Conservation (phyloP, 2,113 vertebrate genomes). For the Pygoscelis adeliae region DNA sequence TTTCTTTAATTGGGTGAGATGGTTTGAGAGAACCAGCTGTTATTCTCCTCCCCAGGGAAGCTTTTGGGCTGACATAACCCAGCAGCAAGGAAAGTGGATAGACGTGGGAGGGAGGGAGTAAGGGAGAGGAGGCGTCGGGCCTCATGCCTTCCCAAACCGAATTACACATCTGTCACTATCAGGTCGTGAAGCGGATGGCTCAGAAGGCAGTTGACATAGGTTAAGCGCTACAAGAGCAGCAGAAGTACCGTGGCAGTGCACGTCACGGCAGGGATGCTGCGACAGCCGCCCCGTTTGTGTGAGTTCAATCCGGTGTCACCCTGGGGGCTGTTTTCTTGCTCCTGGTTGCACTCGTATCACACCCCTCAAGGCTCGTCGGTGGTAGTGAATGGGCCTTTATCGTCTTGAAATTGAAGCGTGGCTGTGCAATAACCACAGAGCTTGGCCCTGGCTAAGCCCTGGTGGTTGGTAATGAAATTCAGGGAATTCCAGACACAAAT, state of each 20-base stretch:
- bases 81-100: neutral
- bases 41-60: neutral
- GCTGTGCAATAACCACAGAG: neutral
- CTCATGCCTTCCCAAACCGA: neutral
- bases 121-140: neutral
- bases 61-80: neutral
- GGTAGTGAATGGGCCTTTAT: neutral
- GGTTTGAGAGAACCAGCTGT: constrained; percentile 6
- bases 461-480: neutral
- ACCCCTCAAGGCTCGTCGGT: fast-evolving
- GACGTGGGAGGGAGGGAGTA: neutral
- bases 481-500: neutral
- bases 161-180: fast-evolving
- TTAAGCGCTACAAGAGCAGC: neutral
- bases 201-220: constrained; percentile 2
- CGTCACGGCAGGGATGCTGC: neutral
- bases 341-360: fast-evolving
- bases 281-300: neutral
- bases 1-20: neutral
- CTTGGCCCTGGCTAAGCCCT: neutral
- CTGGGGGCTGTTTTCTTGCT: neutral
- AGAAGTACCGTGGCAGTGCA: neutral
- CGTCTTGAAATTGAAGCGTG: neutral
- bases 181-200: neutral
- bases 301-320: neutral